Evolutionary conservation across 30 jellyfish, hydroid and myxozoan species (phyloP), one percentile per base, ranked within the genome.

Genomic region (Phacellophora camtschatica): DNA sequence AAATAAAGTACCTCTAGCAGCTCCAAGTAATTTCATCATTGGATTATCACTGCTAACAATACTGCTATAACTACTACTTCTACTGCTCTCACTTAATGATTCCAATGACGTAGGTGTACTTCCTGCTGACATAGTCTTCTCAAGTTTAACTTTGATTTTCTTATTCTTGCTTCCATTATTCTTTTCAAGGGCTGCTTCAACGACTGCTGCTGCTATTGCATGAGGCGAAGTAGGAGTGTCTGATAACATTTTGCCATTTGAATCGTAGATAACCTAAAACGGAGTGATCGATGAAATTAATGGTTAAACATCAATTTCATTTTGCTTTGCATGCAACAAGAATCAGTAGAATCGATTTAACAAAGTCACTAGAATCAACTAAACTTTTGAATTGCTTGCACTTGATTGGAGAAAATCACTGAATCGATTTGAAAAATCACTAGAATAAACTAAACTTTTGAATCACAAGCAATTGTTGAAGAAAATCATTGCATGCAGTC

Each of bases 201-300:
- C 95, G 32, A 92, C 95, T 7, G 98, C 96, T 30, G 96, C 98
- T 13, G 98, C 98, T 41, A 85, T 85, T 22, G 96, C 98, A 62
- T 92, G 98, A 15, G 96, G 96, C 5, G 98, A 92, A 27, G 96
- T 78, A 0, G 98, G 98, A 8, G 96, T 84, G 48, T 92, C 98
- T 48, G 96, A 27, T 65, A 58, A 70, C 72, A 83, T 50, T 54
- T 66, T 80, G 5, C 91, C 91, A 42, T 80, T 80, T 15, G 91
- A 66, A 70, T 80, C 91, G 34, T 80, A 80, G 1, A 80, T 65
- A 7, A 80, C 81, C 91, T 80, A 25, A 0, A 27, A 12, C 0
- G 54, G 16, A 42, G 23, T 19, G 0, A n/a, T 2, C 1, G 19
- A 19, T 7, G 12, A 13, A 35, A 7, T 7, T 25, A 19, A 6